These are phyloP conservation scores for Pyrgilauda ruficollis DNA, from an alignment of 2,113 vertebrate genomes.

Conservation along the genomic window DNA sequence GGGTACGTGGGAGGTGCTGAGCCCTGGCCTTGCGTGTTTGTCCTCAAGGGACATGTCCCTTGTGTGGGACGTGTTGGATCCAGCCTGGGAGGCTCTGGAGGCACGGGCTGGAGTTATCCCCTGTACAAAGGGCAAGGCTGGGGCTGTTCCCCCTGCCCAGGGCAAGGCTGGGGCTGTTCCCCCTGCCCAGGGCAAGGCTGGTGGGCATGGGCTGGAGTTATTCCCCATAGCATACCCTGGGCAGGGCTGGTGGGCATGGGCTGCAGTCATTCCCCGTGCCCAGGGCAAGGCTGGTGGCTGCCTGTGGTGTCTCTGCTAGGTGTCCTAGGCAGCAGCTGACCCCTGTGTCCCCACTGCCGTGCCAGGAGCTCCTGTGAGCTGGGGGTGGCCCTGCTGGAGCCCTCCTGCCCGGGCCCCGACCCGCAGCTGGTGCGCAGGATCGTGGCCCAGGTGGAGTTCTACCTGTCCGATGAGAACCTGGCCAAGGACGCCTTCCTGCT, in stretches of 20 bases:
- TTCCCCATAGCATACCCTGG: no score
- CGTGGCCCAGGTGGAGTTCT: conserved; percentile 74
- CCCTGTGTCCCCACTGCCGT: fast-evolving
- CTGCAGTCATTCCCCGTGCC: fast-evolving
- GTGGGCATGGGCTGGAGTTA: no score
- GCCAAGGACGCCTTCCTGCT: conserved; percentile 76
- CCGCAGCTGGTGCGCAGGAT: conserved; percentile 61
- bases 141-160: no score
- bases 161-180: no score
- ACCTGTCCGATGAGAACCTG: conserved; percentile 76
- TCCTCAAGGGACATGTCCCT: fast-evolving
- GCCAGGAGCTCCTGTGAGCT: conserved; percentile 17
- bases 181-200: no score
- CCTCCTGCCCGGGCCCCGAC: conserved; percentile 5
- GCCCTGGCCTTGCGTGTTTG: fast-evolving
- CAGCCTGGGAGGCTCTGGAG: fast-evolving
- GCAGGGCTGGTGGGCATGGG: neutral
- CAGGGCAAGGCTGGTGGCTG: neutral
- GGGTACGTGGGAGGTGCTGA: neutral
- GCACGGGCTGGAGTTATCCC: no score
- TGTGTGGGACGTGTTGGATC: fast-evolving
- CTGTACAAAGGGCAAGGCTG: neutral
- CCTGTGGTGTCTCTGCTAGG: fast-evolving
- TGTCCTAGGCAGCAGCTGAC: fast-evolving
- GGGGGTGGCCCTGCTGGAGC: conserved; percentile 28